Evolutionary conservation across 2,113 vertebrate species (phyloP), one percentile per base, ranked within the genome.

Genomic region (Chloebia gouldiae): DNA sequence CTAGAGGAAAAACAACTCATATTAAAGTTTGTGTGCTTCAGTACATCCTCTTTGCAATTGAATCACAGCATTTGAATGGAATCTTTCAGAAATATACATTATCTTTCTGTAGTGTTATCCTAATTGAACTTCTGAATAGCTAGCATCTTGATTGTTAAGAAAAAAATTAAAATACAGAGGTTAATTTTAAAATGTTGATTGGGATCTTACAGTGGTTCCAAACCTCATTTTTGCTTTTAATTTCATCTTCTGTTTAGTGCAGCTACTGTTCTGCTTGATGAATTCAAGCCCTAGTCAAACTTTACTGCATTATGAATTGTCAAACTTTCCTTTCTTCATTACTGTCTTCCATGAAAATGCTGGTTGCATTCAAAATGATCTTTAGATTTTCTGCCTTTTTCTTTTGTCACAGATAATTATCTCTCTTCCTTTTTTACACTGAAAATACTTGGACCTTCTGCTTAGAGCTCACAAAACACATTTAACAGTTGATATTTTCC

Each of bases 291-390:
- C 45, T 79, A 76, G 31, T 54, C 31, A 57, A 31, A 65, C 82
- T 72, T 85, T 80, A 82, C 40, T 79, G 12, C 31, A 8, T 94
- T 39, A 27, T 21, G 4, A 76, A n/a, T 64, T 69, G 20, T 61
- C 39, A 37, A 27, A 53, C 49, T 82, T 66, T 2, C 25, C 68
- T 40, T 85, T 82, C 88, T 60, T 94, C 20, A 30, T 63, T 50
- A 35, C 57, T 86, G 12, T 80, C 79, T 85, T 90, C 82, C 73
- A 75, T 88, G 54, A 86, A 96, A 96, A 90, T 80, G 68, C 93
- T 96, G 81, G 42, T 90, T 8, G 15, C 64, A 73, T 92, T 90
- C 92, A 92, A 63, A 86, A 49, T 9, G 2, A 65, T 70, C 85
- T 94, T 82, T 33, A 53, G 35, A 11, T 69, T 94, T 81, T 66